Evolutionary conservation across 2,888 invertebrate species (phyloP), one percentile per base, ranked within the genome.

Genomic region (Anaspis maculata): DNA sequence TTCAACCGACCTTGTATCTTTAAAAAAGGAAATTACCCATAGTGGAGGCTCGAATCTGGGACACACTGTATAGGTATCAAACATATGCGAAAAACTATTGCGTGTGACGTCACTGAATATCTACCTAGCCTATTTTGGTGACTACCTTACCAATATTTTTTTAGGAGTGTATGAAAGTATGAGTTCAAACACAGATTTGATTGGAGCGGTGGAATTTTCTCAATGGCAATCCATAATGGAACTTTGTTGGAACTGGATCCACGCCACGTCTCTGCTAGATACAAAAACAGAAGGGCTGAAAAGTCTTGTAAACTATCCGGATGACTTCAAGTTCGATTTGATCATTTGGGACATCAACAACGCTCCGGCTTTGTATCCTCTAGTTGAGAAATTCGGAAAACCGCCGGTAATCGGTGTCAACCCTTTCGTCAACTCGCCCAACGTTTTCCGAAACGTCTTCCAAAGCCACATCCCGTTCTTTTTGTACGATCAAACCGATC

Each of bases 311-410:
- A 44, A 52, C 14, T 54, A 60, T 38, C 52, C 57, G 0, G 29
- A 48, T 19, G 42, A 53, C 35, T 57, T 54, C 30, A 51, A 52
- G 29, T 56, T 59, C 32, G 60, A 60, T 39, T 24, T 54, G 3
- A 50, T 61, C 9, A 33, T 61, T 2, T 37, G 50, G 7, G 60
- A 60, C 30, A 34, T 54, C 11, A 49, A 50, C 1, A 19, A 40
- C 2, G 48, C 50, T 1, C 32, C 41, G 2, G 57, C 57, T 32
- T 28, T 57, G 1, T 35, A 51, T 25, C 55, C 54, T 7, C 32
- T 60, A 2, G 46, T 60, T 2, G 50, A 55, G 23, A 50, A 52
- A 26, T 62, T 59, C 25, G 38, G 41, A 19, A 45, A 38, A 10
- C 48, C 46, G 3, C 46, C 46, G 7, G 27, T 38, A 2, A 25